Evolutionary conservation across 2,797 vertebrate species (phyloP).

Genomic region (Coregonus ussuriensis): DNA sequence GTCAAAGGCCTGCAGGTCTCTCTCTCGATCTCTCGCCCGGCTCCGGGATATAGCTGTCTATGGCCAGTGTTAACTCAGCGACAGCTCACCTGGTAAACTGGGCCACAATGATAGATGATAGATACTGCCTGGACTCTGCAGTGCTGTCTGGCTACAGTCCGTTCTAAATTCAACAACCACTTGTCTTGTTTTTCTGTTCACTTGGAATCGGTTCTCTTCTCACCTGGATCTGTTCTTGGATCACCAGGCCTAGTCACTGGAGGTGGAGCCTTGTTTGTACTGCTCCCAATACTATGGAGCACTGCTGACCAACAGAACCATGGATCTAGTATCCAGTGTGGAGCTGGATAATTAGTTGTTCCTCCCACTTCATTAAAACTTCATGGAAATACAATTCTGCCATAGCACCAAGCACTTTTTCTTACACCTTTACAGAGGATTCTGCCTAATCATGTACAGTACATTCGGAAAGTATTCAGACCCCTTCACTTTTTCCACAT

Average conservation of each 20-base stretch:
- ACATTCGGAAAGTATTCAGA: too few species aligned
- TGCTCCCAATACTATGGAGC: slow-evolving; percentile 4
- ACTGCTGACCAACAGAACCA: background rate
- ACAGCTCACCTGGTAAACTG: slow-evolving; percentile 17
- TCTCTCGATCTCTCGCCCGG: background rate
- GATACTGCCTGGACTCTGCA: background rate
- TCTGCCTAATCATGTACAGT: background rate
- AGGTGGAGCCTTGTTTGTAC: slow-evolving; percentile 19
- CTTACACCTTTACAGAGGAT: slow-evolving; percentile 13
- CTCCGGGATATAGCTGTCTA: slow-evolving; percentile 1
- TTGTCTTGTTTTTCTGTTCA: slow-evolving; percentile 10
- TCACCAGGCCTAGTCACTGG: slow-evolving; percentile 4
- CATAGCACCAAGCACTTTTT: slow-evolving; percentile 1
- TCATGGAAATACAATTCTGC: slow-evolving; percentile 19
- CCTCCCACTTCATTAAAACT: background rate
- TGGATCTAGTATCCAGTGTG: background rate
- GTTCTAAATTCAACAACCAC: slow-evolving; percentile 25
- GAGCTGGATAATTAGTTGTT: slow-evolving; percentile 14
- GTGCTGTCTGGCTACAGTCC: slow-evolving; percentile 13
- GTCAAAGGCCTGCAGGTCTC: slow-evolving; percentile 12
- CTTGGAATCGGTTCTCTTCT: slow-evolving; percentile 18
- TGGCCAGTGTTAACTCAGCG: slow-evolving; percentile 26
- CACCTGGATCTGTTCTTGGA: slow-evolving; percentile 19
- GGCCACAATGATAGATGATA: slow-evolving; percentile 16
- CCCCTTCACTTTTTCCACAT: too few species aligned